Percentiles rank a stretch among this genome's conserved stretches.
Evolutionary conservation across 37 sponge, comb jelly and placozoan genomes (phyloP).

Genomic region (Haliclona indistincta): DNA sequence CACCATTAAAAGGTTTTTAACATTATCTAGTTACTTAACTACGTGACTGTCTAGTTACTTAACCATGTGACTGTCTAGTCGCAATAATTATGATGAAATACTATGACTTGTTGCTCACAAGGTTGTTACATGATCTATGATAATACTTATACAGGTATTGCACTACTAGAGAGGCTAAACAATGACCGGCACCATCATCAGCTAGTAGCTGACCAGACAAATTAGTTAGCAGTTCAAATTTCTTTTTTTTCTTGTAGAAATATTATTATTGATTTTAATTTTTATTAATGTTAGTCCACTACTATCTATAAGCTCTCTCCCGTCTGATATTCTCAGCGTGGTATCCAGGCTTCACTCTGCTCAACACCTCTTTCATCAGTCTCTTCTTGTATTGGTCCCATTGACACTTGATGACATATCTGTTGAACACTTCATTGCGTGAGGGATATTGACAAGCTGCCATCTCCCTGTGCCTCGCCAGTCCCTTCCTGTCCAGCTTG

Average conservation of each 20-base stretch:
- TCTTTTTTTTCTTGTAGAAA: no score
- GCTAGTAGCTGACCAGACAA: no score
- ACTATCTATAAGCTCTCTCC: no score
- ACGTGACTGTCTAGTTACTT: background rate
- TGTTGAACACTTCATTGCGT: conserved; percentile 25
- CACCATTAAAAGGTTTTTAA: conserved; percentile 42
- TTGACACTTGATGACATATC: conserved; percentile 34
- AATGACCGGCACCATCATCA: no score
- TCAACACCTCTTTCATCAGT: conserved; percentile 45
- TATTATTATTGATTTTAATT: no score
- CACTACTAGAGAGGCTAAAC: conserved; percentile 22
- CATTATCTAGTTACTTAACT: background rate
- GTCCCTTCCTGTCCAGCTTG: conserved; percentile 41
- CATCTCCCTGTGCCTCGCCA: conserved; percentile 7
- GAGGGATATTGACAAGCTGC: conserved; percentile 43
- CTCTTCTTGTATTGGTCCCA: conserved; percentile 76
- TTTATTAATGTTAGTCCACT: no score
- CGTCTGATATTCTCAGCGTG: no score
- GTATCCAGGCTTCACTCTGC: background rate
- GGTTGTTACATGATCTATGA: background rate
- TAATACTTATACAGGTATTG: conserved; percentile 19
- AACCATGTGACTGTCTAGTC: background rate
- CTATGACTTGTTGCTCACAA: background rate
- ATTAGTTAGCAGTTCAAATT: no score
- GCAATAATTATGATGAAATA: background rate